Conservation (phyloP, 1,140 invertebrate species). For the Rhopalosiphum padi region DNA sequence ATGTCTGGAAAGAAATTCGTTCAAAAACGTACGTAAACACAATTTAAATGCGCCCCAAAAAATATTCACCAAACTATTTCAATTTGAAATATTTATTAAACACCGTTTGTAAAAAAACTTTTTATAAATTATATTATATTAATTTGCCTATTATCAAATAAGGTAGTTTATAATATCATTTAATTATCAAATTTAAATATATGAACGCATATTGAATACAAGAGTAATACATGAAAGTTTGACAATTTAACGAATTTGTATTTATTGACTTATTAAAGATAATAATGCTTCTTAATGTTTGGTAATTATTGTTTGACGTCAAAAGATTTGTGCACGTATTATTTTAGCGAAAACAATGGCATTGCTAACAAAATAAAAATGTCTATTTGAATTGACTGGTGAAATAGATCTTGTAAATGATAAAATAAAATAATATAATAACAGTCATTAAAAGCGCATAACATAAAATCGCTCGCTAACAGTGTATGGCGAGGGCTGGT, state of each 20-base stretch:
- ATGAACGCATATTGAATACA: background rate
- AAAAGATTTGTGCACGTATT: background rate
- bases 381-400: conserved; percentile 10
- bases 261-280: background rate
- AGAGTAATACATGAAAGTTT: background rate
- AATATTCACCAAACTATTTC: background rate
- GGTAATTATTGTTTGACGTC: background rate
- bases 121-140: no score
- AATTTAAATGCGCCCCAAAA: background rate
- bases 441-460: conserved; percentile 36
- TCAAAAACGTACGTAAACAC: no score
- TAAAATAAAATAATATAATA: conserved; percentile 22
- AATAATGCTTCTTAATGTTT: background rate
- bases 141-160: background rate
- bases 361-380: conserved; percentile 7
- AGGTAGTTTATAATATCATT: background rate
- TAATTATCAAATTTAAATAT: background rate
- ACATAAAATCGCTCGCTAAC: background rate
- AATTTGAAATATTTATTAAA: no score
- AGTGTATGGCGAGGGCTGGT: background rate
- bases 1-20: no score
- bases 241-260: background rate
- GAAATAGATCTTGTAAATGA: conserved; percentile 29
- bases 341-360: background rate
- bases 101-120: no score